Conservation (phyloP, 2,797 vertebrate species). For the Anomalospiza imberbis region DNA sequence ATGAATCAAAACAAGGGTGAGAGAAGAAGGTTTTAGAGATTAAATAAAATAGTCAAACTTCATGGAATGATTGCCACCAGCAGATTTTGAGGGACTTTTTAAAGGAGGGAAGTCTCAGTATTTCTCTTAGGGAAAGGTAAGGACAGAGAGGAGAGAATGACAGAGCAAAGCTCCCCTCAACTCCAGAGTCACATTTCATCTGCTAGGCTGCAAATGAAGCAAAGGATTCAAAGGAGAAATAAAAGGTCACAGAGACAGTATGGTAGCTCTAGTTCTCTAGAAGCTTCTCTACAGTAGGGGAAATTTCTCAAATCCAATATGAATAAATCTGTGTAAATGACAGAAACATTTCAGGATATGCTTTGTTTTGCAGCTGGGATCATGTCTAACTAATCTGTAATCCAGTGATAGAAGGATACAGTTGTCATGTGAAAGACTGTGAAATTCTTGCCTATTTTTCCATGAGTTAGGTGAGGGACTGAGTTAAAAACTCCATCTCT, state of each 20-base stretch:
- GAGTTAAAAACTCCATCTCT: neutral
- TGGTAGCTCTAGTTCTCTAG: neutral
- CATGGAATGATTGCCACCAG: neutral
- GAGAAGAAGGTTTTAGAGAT: neutral
- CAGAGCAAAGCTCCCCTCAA: neutral
- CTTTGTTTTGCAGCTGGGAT: neutral
- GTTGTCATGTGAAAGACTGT: neutral
- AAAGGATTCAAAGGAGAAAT: neutral
- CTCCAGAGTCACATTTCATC: neutral
- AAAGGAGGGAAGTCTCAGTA: neutral
- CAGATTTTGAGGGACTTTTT: neutral
- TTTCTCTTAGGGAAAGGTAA: neutral
- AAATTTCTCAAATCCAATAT: neutral
- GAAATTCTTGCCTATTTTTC: neutral
- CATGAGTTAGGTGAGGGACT: neutral
- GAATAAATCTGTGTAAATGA: neutral
- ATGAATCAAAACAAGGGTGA: neutral
- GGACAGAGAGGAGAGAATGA: neutral
- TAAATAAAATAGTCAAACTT: neutral
- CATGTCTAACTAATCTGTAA: neutral
- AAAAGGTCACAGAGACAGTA: neutral
- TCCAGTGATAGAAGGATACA: accelerated
- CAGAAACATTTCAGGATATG: neutral
- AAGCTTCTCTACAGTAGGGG: neutral
- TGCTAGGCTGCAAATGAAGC: neutral